Conservation (phyloP, 37 sponge, comb jelly and placozoan species). For the Dysidea cf. avara region DNA sequence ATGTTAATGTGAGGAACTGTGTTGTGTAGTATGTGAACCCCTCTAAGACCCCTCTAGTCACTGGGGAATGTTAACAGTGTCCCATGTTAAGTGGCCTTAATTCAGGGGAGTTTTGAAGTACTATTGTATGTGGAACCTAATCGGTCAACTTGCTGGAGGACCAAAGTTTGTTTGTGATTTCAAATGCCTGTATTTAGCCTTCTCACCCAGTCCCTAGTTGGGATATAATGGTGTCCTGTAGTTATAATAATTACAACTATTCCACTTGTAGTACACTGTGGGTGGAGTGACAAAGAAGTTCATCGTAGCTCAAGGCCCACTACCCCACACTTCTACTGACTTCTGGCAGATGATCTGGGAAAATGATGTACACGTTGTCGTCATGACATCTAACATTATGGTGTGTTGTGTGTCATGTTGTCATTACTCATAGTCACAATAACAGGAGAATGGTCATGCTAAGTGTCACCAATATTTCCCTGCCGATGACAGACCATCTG, state of each 20-base stretch:
- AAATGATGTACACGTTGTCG: slow-evolving; percentile 52
- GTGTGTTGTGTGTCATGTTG: slow-evolving; percentile 14
- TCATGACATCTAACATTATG: slow-evolving; percentile 80
- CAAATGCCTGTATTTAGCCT: no score
- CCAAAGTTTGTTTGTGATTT: no score
- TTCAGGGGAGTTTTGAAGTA: no score
- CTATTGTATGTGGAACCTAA: no score
- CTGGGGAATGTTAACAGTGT: no score
- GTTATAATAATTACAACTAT: no score
- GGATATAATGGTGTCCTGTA: no score
- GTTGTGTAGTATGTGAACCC: background rate
- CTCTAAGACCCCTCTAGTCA: no score
- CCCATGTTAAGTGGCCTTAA: no score
- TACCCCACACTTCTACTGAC: slow-evolving; percentile 81
- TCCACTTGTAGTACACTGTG: slow-evolving; percentile 21
- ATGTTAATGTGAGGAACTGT: slow-evolving; percentile 56
- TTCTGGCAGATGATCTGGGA: slow-evolving; percentile 99
- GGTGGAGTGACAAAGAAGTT: slow-evolving; percentile 17
- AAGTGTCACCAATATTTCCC: slow-evolving; percentile 83
- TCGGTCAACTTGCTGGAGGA: no score
- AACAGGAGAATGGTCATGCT: slow-evolving; percentile 61
- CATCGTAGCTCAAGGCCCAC: slow-evolving; percentile 83
- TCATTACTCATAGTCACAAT: background rate
- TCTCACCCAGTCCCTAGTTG: no score
- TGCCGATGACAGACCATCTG: slow-evolving; percentile 24